phyloP scores from a whole-genome alignment of 2,797 vertebrate species.

The Phalanger gymnotis region DNA sequence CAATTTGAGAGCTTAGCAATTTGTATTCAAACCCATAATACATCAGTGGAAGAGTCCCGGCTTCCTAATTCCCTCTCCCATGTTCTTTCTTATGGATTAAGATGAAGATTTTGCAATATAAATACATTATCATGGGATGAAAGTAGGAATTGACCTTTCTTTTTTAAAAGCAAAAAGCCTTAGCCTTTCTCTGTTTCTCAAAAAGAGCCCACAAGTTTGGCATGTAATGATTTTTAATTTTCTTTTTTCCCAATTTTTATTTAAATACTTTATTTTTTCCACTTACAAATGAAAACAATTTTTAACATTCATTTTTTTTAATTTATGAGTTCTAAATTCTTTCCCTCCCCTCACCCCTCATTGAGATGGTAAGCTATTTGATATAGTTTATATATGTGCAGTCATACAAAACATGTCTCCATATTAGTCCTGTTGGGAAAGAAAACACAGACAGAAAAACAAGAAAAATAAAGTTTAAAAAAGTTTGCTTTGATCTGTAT shows the following conservation, averaged over 20 bases:
- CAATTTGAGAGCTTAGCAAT: not conserved
- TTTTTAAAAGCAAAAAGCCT: not conserved
- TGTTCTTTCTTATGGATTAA: not conserved
- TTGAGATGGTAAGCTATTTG: too few relatives aligned
- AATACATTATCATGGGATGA: not conserved
- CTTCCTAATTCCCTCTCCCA: not conserved
- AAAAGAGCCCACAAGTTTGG: not conserved
- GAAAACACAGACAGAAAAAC: not conserved
- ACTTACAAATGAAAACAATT: not conserved
- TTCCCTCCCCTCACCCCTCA: not conserved
- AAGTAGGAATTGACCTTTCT: not conserved
- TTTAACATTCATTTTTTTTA: not conserved
- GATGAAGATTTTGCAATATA: not conserved
- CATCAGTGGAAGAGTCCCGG: not conserved
- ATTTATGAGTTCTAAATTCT: not conserved
- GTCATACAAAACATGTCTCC: too few relatives aligned
- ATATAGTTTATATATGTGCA: too few relatives aligned
- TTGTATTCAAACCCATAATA: not conserved
- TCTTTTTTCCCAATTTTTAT: not conserved
- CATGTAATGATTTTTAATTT: not conserved
- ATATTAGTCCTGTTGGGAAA: not conserved
- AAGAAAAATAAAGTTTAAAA: not conserved
- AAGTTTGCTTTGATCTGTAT: not conserved
- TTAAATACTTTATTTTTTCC: not conserved
- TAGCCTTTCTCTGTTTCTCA: not conserved